These are phyloP conservation scores for Tuta absoluta DNA, from an alignment of 2,888 invertebrate genomes.

Conservation along the genomic window DNA sequence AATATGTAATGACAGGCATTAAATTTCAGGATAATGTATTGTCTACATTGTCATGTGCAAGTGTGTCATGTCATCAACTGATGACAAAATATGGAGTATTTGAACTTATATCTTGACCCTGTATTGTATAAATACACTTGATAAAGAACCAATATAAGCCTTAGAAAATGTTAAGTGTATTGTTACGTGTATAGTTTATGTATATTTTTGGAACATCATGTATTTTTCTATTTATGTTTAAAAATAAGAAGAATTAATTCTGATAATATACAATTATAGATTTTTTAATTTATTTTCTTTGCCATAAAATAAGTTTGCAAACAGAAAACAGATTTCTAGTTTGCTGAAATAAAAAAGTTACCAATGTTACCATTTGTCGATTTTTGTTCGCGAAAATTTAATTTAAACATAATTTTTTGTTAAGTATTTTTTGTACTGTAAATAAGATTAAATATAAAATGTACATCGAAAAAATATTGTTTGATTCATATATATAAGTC, in stretches of 20 bases:
- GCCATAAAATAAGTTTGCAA: constrained; percentile 20
- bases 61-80: too few species aligned
- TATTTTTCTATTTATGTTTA: too few species aligned
- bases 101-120: too few species aligned
- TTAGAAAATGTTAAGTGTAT: too few species aligned
- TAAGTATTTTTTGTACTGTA: background rate
- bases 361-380: background rate
- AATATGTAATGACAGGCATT: too few species aligned
- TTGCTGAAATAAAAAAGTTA: background rate
- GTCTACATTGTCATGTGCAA: too few species aligned
- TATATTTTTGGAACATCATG: too few species aligned
- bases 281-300: constrained; percentile 20
- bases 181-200: too few species aligned
- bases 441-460: background rate
- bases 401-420: background rate
- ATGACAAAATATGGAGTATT: too few species aligned
- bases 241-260: background rate
- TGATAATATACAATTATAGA: background rate
- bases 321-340: background rate
- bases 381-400: background rate
- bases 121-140: too few species aligned
- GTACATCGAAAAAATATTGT: background rate
- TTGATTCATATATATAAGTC: background rate
- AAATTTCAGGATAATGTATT: too few species aligned
- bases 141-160: too few species aligned